phyloP scores from a whole-genome alignment of 1,140 invertebrate genomes.

The Leptoteleia sp. region DNA sequence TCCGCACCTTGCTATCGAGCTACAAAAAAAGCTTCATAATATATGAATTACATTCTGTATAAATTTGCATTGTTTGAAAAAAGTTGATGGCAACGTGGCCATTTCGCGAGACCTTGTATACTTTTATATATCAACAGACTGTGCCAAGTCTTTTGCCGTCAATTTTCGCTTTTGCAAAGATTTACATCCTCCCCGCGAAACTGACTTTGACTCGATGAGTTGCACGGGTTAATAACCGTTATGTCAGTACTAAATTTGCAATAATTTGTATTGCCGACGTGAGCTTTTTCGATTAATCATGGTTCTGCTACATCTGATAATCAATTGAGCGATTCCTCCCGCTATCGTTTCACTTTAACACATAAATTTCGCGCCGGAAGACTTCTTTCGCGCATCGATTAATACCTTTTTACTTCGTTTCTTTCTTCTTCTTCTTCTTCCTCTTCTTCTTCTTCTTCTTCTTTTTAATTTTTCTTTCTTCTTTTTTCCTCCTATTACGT shows the following conservation, averaged over 20 bases:
- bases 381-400: constrained; percentile 45
- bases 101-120: constrained; percentile 33
- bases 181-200: constrained; percentile 21
- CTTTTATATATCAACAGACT: constrained; percentile 42
- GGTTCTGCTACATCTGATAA: constrained; percentile 59
- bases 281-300: constrained; percentile 49
- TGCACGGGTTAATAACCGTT: constrained; percentile 26
- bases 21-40: constrained; percentile 45
- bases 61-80: constrained; percentile 70
- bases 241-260: constrained; percentile 52
- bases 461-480: no score
- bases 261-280: constrained; percentile 52
- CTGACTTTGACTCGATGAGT: constrained; percentile 30
- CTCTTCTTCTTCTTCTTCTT: no score
- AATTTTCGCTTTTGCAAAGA: constrained; percentile 29
- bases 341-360: constrained; percentile 32
- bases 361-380: constrained; percentile 44
- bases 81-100: constrained; percentile 51
- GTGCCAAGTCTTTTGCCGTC: constrained; percentile 26
- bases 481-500: no score
- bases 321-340: constrained; percentile 53
- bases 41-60: constrained; percentile 48
- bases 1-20: constrained; percentile 25
- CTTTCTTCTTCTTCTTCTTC: no score
- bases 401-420: constrained; percentile 28